Evolutionary conservation across 1,140 invertebrate species (phyloP).

Genomic region (Tetragonula clypearis): DNA sequence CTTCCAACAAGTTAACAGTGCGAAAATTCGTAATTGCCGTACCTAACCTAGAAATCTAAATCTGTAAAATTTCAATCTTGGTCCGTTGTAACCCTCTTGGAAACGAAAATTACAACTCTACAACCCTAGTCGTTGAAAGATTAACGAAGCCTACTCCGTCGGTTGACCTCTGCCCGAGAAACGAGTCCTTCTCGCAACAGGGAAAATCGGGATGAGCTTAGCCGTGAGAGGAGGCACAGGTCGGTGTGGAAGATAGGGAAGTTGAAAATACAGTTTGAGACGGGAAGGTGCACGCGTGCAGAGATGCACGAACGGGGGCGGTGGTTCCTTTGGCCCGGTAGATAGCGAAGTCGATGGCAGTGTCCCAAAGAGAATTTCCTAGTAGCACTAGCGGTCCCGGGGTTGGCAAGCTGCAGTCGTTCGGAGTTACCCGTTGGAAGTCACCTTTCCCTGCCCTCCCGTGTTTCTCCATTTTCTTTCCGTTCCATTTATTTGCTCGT

Average conservation of each 20-base stretch:
- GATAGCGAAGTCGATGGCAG: constrained; percentile 75
- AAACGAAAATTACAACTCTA: neutral
- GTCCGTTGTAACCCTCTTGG: no score
- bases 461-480: constrained; percentile 31
- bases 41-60: no score
- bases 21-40: no score
- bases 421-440: constrained; percentile 76
- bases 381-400: constrained; percentile 69
- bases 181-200: neutral
- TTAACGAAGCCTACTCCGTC: no score
- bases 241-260: neutral
- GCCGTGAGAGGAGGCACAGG: neutral
- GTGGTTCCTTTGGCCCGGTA: constrained; percentile 62
- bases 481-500: constrained; percentile 43
- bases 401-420: constrained; percentile 75
- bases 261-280: constrained; percentile 46
- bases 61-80: neutral
- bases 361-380: constrained; percentile 80
- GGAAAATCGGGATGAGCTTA: constrained; percentile 9
- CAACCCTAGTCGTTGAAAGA: no score
- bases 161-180: neutral
- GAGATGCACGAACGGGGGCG: constrained; percentile 30
- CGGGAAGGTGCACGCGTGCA: constrained; percentile 6
- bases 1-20: no score
- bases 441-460: constrained; percentile 51